These are phyloP conservation scores for Paramacrobiotus metropolitanus DNA, from an alignment of 1,140 invertebrate genomes.

Conservation along the genomic window DNA sequence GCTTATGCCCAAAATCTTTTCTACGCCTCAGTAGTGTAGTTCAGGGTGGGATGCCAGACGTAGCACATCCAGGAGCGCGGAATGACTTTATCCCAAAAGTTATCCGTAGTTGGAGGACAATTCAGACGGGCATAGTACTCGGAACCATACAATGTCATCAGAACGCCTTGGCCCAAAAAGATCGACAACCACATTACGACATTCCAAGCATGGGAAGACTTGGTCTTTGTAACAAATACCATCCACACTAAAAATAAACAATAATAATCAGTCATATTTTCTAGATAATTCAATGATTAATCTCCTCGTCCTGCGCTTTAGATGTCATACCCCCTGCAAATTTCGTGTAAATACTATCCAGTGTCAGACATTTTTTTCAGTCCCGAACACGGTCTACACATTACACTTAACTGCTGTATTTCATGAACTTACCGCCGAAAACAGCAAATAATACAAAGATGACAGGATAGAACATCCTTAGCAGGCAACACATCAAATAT, in stretches of 20 bases:
- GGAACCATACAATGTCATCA: constrained; percentile 51
- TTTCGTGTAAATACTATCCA: too few relatives aligned
- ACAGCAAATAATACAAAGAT: constrained; percentile 35
- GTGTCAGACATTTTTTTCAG: too few relatives aligned
- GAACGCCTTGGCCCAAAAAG: constrained; percentile 45
- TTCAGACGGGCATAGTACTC: constrained; percentile 60
- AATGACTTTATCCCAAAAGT: constrained; percentile 18
- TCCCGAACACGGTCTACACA: too few relatives aligned
- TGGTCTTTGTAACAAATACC: constrained; percentile 29
- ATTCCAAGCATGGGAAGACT: constrained; percentile 33
- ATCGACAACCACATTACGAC: constrained; percentile 53
- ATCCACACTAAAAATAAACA: constrained; percentile 26
- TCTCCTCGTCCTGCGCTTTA: too few relatives aligned
- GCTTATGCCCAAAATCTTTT: too few relatives aligned
- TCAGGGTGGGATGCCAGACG: constrained; percentile 9
- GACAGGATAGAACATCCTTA: constrained; percentile 64
- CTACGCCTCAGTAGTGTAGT: neutral
- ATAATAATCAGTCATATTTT: neutral
- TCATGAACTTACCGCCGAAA: constrained; percentile 21
- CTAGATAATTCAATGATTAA: too few relatives aligned
- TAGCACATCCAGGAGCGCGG: constrained; percentile 23
- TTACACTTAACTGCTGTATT: constrained; percentile 13
- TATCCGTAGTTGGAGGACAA: constrained; percentile 28
- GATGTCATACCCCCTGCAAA: too few relatives aligned
- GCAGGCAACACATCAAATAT: constrained; percentile 46